Conservation (phyloP, 2,888 invertebrate species). For the Ecdyonurus torrentis region DNA sequence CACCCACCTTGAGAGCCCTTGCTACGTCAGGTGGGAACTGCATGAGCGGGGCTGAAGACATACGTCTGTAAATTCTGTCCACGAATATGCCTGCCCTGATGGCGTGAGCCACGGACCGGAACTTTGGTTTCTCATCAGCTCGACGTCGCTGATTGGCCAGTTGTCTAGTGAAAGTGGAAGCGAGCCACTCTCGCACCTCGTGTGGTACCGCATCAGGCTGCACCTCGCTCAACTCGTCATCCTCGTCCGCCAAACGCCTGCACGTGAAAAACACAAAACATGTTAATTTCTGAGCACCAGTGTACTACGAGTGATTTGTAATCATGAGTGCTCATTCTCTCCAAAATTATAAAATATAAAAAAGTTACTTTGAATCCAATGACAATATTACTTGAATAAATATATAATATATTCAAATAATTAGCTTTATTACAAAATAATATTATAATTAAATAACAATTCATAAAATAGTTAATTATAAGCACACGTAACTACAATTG, state of each 20-base stretch:
- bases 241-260: conserved; percentile 74
- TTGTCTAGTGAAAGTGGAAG: conserved; percentile 87
- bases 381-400: too few species aligned
- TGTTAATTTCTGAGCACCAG: too few species aligned
- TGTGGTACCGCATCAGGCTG: conserved; percentile 93
- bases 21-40: conserved; percentile 79
- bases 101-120: conserved; percentile 89
- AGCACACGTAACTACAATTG: too few species aligned
- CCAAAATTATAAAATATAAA: too few species aligned
- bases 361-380: too few species aligned
- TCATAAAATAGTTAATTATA: too few species aligned
- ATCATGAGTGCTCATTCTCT: too few species aligned
- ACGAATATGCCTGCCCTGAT: conserved; percentile 94
- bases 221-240: conserved; percentile 90
- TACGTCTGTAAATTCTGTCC: conserved; percentile 78
- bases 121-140: conserved; percentile 70
- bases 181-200: conserved; percentile 92
- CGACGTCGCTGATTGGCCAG: conserved; percentile 59
- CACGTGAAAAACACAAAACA: background rate
- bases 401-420: too few species aligned
- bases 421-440: too few species aligned
- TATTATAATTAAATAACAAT: too few species aligned
- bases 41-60: conserved; percentile 45
- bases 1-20: conserved; percentile 62
- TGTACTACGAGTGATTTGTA: too few species aligned